Percentiles rank a stretch among this genome's conserved stretches.
Evolutionary conservation across 1,140 invertebrate species (phyloP).

Genomic region (Megalopta genalis): DNA sequence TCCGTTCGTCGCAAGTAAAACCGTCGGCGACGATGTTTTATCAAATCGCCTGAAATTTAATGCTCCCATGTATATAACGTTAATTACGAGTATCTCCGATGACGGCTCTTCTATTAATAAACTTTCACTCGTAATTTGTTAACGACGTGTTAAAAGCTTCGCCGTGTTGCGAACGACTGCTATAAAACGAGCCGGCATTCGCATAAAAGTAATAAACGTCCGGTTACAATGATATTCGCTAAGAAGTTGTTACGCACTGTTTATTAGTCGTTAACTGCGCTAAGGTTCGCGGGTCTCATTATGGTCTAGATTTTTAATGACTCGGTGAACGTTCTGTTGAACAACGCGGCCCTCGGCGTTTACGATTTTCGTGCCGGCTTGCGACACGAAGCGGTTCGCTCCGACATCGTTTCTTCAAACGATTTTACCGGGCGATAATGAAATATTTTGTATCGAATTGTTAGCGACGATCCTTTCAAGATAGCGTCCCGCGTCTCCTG

Average conservation of each 20-base stretch:
- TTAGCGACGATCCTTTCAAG: no score
- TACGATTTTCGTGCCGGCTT: no score
- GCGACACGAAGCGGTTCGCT: no score
- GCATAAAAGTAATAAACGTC: background rate
- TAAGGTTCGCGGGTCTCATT: background rate
- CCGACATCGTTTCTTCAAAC: no score
- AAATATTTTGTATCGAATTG: no score
- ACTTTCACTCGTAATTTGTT: conserved; percentile 3
- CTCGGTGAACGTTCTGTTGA: background rate
- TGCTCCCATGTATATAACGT: background rate
- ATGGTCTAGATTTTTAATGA: background rate
- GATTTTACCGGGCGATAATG: no score
- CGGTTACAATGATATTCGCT: background rate
- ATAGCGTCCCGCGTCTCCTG: no score
- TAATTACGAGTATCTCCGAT: background rate
- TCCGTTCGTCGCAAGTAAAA: background rate
- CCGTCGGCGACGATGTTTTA: background rate
- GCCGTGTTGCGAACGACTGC: background rate
- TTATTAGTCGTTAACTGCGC: background rate
- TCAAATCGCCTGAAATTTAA: background rate
- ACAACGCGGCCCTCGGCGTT: no score
- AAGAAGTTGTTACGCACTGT: background rate
- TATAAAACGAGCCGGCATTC: conserved; percentile 1
- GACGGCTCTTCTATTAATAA: background rate
- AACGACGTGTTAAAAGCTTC: conserved; percentile 16